These are phyloP conservation scores for Ptychoptera contaminata DNA, from an alignment of 2,888 invertebrate genomes.

Conservation along the genomic window DNA sequence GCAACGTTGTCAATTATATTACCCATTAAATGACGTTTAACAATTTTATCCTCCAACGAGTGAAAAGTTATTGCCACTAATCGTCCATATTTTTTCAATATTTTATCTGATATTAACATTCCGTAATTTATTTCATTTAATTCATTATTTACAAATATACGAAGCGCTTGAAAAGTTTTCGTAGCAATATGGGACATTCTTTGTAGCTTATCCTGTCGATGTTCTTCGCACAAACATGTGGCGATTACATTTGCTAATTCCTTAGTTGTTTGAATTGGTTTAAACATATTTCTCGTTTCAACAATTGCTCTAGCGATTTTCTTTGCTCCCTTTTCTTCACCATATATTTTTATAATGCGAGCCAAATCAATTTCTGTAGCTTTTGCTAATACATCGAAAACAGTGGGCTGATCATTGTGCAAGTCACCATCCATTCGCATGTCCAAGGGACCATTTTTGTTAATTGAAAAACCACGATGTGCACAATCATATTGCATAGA, in stretches of 20 bases:
- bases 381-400: slow-evolving; percentile 70
- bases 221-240: slow-evolving; percentile 38
- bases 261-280: slow-evolving; percentile 61
- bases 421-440: slow-evolving; percentile 87
- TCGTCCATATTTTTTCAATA: slow-evolving; percentile 61
- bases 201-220: slow-evolving; percentile 54
- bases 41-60: slow-evolving; percentile 84
- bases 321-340: slow-evolving; percentile 75
- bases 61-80: slow-evolving; percentile 79
- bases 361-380: slow-evolving; percentile 63
- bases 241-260: slow-evolving; percentile 61
- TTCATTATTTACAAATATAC: slow-evolving; percentile 94
- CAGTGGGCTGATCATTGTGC: slow-evolving; percentile 57
- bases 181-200: slow-evolving; percentile 70
- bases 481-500: slow-evolving; percentile 85
- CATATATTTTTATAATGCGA: slow-evolving; percentile 77
- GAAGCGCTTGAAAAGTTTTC: slow-evolving; percentile 80
- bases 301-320: slow-evolving; percentile 77
- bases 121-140: slow-evolving; percentile 87
- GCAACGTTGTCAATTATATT: slow-evolving; percentile 55
- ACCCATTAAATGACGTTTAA: slow-evolving; percentile 75
- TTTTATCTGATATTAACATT: slow-evolving; percentile 58
- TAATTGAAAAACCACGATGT: slow-evolving; percentile 72
- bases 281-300: slow-evolving; percentile 62
- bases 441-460: slow-evolving; percentile 74